Conservation (phyloP, 2,113 vertebrate species). For the Crotalus tigris region DNA sequence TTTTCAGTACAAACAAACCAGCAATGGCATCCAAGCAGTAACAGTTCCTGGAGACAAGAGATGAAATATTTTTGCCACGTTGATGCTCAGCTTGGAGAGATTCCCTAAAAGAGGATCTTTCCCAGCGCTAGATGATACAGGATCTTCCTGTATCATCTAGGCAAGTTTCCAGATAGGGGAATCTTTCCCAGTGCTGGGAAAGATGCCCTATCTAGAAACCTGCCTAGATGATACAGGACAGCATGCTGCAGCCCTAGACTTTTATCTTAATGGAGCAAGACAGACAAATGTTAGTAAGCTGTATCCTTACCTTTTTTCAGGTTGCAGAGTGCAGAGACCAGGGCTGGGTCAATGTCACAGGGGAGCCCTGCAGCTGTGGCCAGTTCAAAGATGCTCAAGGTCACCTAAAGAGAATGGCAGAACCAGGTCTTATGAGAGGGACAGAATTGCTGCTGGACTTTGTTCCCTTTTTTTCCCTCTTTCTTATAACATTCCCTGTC, state of each 20-base stretch:
- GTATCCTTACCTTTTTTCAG: conserved; percentile 77
- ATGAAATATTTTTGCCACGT: conserved; percentile 23
- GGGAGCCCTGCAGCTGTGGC: conserved; percentile 82
- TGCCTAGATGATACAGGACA: not conserved
- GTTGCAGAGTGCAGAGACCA: conserved; percentile 77
- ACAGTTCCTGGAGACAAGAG: conserved; percentile 9
- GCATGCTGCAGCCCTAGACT: not conserved
- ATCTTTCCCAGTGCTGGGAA: not conserved
- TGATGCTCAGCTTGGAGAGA: not conserved
- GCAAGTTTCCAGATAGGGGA: not conserved
- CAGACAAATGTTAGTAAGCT: not conserved
- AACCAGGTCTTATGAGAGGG: not conserved
- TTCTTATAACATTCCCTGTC: not conserved
- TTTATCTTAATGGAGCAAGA: not conserved
- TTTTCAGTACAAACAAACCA: conserved; percentile 4
- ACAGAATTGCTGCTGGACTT: not conserved
- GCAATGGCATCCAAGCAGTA: conserved; percentile 4
- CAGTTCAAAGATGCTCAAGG: conserved; percentile 83
- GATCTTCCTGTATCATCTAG: not conserved
- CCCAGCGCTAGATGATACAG: not conserved
- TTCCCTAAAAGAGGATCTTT: not conserved
- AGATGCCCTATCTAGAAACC: not conserved
- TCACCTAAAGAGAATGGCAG: conserved; percentile 70
- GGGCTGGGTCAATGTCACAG: conserved; percentile 84
- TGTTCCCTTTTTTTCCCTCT: not conserved